Conservation (phyloP, 2,113 vertebrate genomes). For the Shinisaurus crocodilurus region DNA sequence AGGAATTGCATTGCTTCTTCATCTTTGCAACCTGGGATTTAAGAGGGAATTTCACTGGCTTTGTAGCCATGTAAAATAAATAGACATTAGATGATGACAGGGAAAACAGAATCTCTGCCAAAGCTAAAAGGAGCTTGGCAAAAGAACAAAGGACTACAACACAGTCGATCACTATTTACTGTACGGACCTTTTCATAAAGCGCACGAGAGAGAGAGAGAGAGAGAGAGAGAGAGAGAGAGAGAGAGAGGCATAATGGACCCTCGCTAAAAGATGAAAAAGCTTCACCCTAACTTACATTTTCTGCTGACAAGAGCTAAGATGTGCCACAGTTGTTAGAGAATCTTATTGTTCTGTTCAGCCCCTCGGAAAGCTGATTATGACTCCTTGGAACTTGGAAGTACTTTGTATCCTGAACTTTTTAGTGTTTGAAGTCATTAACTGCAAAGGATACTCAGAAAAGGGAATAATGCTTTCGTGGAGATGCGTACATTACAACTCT, state of each 20-base stretch:
- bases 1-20: slow-evolving; percentile 73
- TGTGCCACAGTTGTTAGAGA: slow-evolving; percentile 53
- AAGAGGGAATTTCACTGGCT: slow-evolving; percentile 80
- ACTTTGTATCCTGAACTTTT: slow-evolving; percentile 55
- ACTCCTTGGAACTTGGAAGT: slow-evolving; percentile 10
- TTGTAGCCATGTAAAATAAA: slow-evolving; percentile 84
- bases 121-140: slow-evolving; percentile 82
- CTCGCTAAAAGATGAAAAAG: slow-evolving; percentile 73
- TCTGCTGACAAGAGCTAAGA: slow-evolving; percentile 54
- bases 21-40: slow-evolving; percentile 79
- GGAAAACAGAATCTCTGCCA: slow-evolving; percentile 82
- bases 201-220: slow-evolving; percentile 71
- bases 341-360: slow-evolving; percentile 59
- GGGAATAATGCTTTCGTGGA: slow-evolving; percentile 41
- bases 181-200: slow-evolving; percentile 76
- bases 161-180: slow-evolving; percentile 77
- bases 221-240: slow-evolving; percentile 63
- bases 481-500: slow-evolving; percentile 61
- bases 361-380: slow-evolving; percentile 61
- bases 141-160: slow-evolving; percentile 77
- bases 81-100: slow-evolving; percentile 85
- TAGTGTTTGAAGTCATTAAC: slow-evolving; percentile 66
- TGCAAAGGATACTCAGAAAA: slow-evolving; percentile 56
- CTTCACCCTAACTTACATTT: slow-evolving; percentile 64
- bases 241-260: slow-evolving; percentile 70